Evolutionary conservation across 2,888 invertebrate species (phyloP).

Genomic region (Zaprionus lineosus): DNA sequence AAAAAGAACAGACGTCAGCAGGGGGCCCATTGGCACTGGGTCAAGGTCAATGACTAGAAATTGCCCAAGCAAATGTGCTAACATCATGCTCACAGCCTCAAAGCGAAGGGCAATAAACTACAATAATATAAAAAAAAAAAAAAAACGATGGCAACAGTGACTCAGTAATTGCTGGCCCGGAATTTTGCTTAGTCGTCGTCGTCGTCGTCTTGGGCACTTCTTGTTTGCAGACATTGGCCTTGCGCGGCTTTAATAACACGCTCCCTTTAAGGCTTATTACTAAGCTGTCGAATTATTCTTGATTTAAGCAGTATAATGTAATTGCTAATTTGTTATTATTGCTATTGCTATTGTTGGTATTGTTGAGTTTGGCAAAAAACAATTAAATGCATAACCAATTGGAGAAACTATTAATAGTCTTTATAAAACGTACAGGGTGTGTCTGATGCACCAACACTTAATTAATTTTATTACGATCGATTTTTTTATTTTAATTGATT

Average conservation of each 20-base stretch:
- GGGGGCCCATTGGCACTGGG: conserved; percentile 40
- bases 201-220: conserved; percentile 48
- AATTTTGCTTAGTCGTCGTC: conserved; percentile 29
- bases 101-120: conserved; percentile 76
- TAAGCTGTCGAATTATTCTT: no score
- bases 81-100: conserved; percentile 47
- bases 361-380: no score
- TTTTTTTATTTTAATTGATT: conserved; percentile 12
- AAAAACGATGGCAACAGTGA: conserved; percentile 58
- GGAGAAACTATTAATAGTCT: no score
- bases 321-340: no score
- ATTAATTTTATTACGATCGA: no score
- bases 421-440: no score
- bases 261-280: no score
- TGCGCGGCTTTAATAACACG: conserved; percentile 19
- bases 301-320: no score
- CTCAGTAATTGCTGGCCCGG: conserved; percentile 66
- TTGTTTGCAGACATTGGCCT: conserved; percentile 65
- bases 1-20: conserved; percentile 45
- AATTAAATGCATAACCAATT: no score
- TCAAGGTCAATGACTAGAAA: conserved; percentile 69
- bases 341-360: no score
- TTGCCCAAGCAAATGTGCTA: conserved; percentile 63
- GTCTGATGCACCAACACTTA: no score
- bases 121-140: conserved; percentile 27